Evolutionary conservation across 2,888 invertebrate species (phyloP), one percentile per base, ranked within the genome.

Genomic region (Branchipolynoe longqiensis): DNA sequence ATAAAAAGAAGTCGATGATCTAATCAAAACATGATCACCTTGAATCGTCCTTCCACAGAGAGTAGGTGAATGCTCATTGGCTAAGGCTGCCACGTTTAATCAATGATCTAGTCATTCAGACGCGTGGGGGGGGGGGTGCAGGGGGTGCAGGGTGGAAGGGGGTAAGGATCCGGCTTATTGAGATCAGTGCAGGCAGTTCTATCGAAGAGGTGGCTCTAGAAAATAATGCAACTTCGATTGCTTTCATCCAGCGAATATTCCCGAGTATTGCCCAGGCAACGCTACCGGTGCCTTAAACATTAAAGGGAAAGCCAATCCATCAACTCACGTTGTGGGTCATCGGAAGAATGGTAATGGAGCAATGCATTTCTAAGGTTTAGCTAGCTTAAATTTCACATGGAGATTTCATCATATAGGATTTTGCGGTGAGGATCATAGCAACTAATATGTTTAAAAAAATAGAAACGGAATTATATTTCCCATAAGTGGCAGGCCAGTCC

Each of bases 1-100:
- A n/a, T 48, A 18, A 48, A 48, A 48, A 48, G 48, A 18, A 48
- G 8, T 18, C 48, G 38, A 18, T 69, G 69, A 69, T 69, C 69
- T 69, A 69, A 69, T 69, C 36, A 69, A 69, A 69, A 69, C 69
- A 69, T 69, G 69, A 69, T 38, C 33, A 69, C 69, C 69, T 69
- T 38, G 8, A 69, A 33, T 36, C 36, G 38, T 4, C 36, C 6
- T 38, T 22, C 33, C 36, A 14, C 14, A 69, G 14, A n/a, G 58
- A 12, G 6, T 22, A 22, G 33, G 3, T 69, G 69, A 69, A 38
- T 69, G 36, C 33, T 69, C 36, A 69, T 69, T 69, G 38, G 69
- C 38, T 36, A n/a, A n/a, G n/a, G n/a, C n/a, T n/a, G n/a, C 69
- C 6, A 22, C 22, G 69, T 12, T 12, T 18, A 36, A 38, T 69